phyloP scores from a whole-genome alignment of 2,113 vertebrate species.

The Pelecanus crispus region DNA sequence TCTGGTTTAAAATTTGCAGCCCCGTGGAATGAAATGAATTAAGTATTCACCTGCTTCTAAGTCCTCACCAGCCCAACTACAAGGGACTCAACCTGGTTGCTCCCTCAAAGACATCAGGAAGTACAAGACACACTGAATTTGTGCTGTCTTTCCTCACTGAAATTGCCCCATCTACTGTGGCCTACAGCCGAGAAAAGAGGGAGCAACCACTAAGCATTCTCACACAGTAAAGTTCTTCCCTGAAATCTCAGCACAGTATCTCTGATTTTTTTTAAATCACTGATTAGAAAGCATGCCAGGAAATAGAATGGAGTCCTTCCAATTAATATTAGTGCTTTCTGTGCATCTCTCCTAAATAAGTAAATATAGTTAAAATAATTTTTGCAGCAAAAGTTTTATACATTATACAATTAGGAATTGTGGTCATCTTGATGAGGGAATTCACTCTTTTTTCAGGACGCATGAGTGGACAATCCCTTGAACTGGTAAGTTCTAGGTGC shows the following conservation, averaged over 20 bases:
- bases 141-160: not conserved
- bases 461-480: not conserved
- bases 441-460: not conserved
- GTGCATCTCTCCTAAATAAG: not conserved
- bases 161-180: not conserved
- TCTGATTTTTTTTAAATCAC: not conserved
- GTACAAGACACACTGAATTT: not conserved
- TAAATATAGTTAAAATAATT: not conserved
- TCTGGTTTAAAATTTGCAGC: not conserved
- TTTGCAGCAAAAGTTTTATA: not conserved
- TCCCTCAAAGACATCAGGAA: not conserved
- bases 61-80: not conserved
- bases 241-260: not conserved
- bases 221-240: not conserved
- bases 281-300: not conserved
- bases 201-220: not conserved
- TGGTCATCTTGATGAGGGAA: not conserved
- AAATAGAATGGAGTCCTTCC: not conserved
- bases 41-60: not conserved
- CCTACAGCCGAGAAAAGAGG: not conserved
- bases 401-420: not conserved
- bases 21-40: not conserved
- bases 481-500: not conserved
- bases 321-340: not conserved
- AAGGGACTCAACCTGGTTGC: not conserved